Evolutionary conservation across 2,888 invertebrate species (phyloP), one percentile per base, ranked within the genome.

Genomic region (Clitarchus hookeri): DNA sequence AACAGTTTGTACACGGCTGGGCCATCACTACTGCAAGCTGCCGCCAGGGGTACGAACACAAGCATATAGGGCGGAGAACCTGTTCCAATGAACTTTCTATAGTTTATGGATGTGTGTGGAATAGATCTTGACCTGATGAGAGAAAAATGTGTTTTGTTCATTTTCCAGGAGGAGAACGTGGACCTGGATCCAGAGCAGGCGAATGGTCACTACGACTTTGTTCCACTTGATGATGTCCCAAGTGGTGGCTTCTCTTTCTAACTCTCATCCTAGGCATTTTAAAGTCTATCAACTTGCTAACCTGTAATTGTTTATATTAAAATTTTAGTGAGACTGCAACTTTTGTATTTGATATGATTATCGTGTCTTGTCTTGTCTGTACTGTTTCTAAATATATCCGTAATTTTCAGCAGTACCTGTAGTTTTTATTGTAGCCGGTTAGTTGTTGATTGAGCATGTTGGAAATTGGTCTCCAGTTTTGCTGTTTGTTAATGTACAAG

Each of bases 181-280:
- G 86, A 84, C 25, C 44, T 88, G 19, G 87, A 86, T 23, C 88
- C 88, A 23, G 80, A 83, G 16, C 87, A 88, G 80, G 83, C 84
- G 12, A 87, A 88, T 84, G 88, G 88, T 23, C 88, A 88, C 77
- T 86, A 88, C 78, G 86, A 87, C 79, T 89, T 89, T 86, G 82
- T 48, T 23, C 84, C 84, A 16, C 79, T 87, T 19, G 85, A 86
- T 23, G 78, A 85, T 48, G 87, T 88, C 36, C 89, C 89, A 36
- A 87, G 88, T 26, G 88, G 88, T 23, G 89, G 89, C 65, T 89
- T 88, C 85, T 86, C 87, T 9, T 89, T 89, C 85, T 88, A 25
- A 88, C 2, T 82, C 23, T 11, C 16, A 16, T 8, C 6, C n/a
- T 16, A 6, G 8, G 8, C 53, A 16, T 65, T 8, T n/a, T n/a